Evolutionary conservation across 1,140 invertebrate genomes (phyloP).

Genomic region (Plectrocnemia conspersa): DNA sequence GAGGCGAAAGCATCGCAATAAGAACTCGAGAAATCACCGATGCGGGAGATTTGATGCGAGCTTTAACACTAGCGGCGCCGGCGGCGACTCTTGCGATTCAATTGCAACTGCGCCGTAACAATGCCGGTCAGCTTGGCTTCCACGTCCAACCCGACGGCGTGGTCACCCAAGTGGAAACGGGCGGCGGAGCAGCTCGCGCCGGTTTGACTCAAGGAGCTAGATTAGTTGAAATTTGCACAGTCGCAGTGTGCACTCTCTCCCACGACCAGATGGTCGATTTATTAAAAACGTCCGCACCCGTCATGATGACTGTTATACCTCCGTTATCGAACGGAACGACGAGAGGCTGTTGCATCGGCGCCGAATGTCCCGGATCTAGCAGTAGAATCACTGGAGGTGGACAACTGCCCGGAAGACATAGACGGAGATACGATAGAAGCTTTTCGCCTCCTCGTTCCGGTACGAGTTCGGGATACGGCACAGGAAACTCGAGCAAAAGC

Average conservation of each 20-base stretch:
- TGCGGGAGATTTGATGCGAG: constrained; percentile 53
- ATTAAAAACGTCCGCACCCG: constrained; percentile 81
- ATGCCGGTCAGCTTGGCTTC: constrained; percentile 82
- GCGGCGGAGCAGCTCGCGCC: constrained; percentile 83
- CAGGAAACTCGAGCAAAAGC: constrained; percentile 65
- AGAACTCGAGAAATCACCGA: constrained; percentile 62
- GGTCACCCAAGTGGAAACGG: constrained; percentile 87
- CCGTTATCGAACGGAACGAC: constrained; percentile 53
- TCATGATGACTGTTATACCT: constrained; percentile 75
- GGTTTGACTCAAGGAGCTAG: constrained; percentile 84
- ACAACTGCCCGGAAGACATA: constrained; percentile 49
- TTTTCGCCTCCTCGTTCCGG: constrained; percentile 77
- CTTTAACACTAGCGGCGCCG: constrained; percentile 42
- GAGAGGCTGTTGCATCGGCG: constrained; percentile 38
- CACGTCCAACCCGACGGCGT: constrained; percentile 94
- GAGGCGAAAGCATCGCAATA: constrained; percentile 80
- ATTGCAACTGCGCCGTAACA: constrained; percentile 59
- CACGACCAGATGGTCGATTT: constrained; percentile 94
- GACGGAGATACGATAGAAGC: constrained; percentile 65
- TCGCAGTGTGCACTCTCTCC: constrained; percentile 80
- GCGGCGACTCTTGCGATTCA: constrained; percentile 56
- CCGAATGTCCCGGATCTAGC: constrained; percentile 39
- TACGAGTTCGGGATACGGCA: constrained; percentile 80
- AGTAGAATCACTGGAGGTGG: constrained; percentile 35
- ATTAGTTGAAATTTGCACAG: constrained; percentile 89